Evolutionary conservation across 2,797 vertebrate genomes (phyloP).

Genomic region (Schizopygopsis pylzovi): DNA sequence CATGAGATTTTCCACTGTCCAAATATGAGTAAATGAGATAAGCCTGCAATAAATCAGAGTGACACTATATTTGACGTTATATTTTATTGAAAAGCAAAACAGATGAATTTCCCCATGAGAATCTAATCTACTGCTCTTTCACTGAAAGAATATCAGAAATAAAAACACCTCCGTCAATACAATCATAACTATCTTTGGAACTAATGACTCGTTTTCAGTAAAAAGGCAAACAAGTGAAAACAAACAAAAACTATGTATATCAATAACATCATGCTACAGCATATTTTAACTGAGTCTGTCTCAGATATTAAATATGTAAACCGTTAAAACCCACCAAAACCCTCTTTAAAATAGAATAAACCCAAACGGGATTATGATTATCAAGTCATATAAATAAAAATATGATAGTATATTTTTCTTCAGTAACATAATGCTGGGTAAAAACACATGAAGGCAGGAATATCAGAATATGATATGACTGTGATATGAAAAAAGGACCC

Average conservation of each 20-base stretch:
- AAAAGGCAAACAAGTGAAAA: neutral
- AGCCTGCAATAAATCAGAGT: neutral
- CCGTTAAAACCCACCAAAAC: neutral
- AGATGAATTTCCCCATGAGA: neutral
- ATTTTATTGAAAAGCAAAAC: slow-evolving; percentile 29
- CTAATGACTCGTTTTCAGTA: neutral
- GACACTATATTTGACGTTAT: neutral
- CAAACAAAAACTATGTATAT: neutral
- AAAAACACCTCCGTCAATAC: neutral
- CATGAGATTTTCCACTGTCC: neutral
- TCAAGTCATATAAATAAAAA: neutral
- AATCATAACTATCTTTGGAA: neutral
- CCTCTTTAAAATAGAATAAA: neutral
- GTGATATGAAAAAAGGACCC: neutral
- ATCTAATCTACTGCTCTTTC: slow-evolving; percentile 82
- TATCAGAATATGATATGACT: neutral
- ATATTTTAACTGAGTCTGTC: neutral
- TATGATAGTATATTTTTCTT: neutral
- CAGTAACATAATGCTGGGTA: slow-evolving; percentile 3
- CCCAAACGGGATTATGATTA: neutral
- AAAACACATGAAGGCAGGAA: neutral
- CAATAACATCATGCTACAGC: neutral
- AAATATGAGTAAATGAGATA: neutral
- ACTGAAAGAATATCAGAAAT: slow-evolving; percentile 87
- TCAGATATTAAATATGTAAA: slow-evolving; percentile 8